Conservation (phyloP, 2,888 invertebrate genomes). For the Ochropleura leucogaster region DNA sequence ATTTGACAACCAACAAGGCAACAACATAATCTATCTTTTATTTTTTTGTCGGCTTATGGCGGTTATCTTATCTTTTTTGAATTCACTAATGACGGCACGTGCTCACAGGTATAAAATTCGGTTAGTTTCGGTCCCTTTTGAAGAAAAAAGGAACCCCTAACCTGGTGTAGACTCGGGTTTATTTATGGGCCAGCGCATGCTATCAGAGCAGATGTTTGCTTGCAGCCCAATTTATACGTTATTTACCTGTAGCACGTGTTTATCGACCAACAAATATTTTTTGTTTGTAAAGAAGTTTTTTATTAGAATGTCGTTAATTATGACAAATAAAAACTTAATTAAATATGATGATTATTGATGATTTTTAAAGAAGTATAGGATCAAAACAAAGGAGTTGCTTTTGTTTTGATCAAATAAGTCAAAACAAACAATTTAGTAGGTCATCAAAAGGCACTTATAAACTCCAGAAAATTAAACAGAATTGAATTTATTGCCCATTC, state of each 20-base stretch:
- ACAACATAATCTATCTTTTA: constrained; percentile 56
- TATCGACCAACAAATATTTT: constrained; percentile 68
- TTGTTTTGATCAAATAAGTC: background rate
- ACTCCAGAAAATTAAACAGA: no score
- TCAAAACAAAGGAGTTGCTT: no score
- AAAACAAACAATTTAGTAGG: no score
- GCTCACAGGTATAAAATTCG: constrained; percentile 75
- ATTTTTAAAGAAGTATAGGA: background rate
- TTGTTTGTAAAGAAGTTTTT: constrained; percentile 55
- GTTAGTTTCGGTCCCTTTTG: constrained; percentile 69
- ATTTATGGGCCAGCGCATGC: constrained; percentile 67
- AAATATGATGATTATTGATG: background rate
- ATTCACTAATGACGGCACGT: constrained; percentile 74
- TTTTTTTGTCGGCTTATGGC: constrained; percentile 67
- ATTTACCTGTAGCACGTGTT: constrained; percentile 67
- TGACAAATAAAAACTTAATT: background rate
- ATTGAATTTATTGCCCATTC: no score
- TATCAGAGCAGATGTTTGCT: constrained; percentile 74
- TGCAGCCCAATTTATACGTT: constrained; percentile 67
- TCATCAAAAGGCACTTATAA: no score
- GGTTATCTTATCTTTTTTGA: constrained; percentile 71
- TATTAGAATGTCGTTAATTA: constrained; percentile 1
- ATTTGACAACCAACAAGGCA: constrained; percentile 27
- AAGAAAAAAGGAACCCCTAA: constrained; percentile 45
- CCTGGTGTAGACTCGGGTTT: constrained; percentile 61